Evolutionary conservation across 2,113 vertebrate species (phyloP), one percentile per base, ranked within the genome.

Genomic region (Perccottus glenii): DNA sequence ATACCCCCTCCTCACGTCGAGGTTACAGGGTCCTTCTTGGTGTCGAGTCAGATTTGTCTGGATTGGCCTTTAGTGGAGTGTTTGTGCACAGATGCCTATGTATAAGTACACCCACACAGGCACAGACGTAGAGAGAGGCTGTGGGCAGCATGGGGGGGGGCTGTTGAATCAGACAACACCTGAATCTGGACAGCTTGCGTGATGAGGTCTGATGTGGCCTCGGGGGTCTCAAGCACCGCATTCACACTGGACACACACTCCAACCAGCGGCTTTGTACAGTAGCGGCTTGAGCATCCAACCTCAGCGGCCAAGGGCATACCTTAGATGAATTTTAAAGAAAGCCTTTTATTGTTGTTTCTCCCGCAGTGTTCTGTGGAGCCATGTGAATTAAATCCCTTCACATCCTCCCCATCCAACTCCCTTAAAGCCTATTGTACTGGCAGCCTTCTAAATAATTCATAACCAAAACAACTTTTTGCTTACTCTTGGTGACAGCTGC

Each of bases 121-220:
- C 7, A 46, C 11, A 4, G 7, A 43, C 42, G 10, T 11, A 43
- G 10, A 46, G 1, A 46, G 9, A 56, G 40, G 73, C 80, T 38
- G 38, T n/a, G 67, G 73, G 77, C 15, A 55, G 76, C 32, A 9
- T 38, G 63, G 60, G 77, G 63, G 52, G 74, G 57, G 67, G 63
- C 51, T 71, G 64, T 61, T 11, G 4, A 70, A 73, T 85, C 63
- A 68, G 68, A 75, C 60, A 80, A 67, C 80, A 87, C 77, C 80
- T 78, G 78, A 72, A 85, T 80, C 36, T 60, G 49, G 80, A 88
- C 89, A 75, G 74, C 75, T 68, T 73, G 66, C 55, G 61, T 83
- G 84, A 87, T 82, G 73, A 80, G 81, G 73, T 63, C 69, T 76
- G 80, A 85, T 72, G 70, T 84, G 86, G 80, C 84, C 72, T 55